Evolutionary conservation across 2,888 invertebrate species (phyloP).

Genomic region (Allygus modestus): DNA sequence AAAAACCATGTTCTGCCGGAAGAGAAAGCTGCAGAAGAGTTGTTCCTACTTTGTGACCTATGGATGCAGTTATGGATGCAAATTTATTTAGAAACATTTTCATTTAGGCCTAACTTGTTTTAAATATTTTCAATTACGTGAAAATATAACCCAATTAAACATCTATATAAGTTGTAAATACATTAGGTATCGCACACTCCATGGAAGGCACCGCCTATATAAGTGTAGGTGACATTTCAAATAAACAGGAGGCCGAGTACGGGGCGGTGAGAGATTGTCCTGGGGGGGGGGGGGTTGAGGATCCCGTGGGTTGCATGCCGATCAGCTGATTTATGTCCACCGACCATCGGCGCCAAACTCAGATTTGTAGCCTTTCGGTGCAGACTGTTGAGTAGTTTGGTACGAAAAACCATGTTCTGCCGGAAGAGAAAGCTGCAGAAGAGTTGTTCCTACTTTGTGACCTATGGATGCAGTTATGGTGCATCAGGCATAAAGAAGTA

Average conservation of each 20-base stretch:
- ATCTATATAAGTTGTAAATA: too few relatives aligned
- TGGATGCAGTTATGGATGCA: too few relatives aligned
- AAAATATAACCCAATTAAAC: too few relatives aligned
- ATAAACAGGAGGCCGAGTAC: background rate
- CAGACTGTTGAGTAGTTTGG: background rate
- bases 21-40: background rate
- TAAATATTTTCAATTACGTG: too few relatives aligned
- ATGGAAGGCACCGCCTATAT: too few relatives aligned
- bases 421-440: background rate
- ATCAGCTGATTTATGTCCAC: slow-evolving; percentile 41
- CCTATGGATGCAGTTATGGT: too few relatives aligned
- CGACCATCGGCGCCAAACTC: slow-evolving; percentile 13
- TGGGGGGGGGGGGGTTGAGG: background rate
- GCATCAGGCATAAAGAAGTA: too few relatives aligned
- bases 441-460: too few relatives aligned
- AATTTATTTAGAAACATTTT: too few relatives aligned
- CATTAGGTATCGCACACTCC: too few relatives aligned
- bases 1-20: background rate
- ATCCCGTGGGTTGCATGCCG: slow-evolving; percentile 1
- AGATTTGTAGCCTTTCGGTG: slow-evolving; percentile 25
- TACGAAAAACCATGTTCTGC: background rate
- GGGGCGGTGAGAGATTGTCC: slow-evolving; percentile 19
- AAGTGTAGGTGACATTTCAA: background rate
- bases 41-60: too few relatives aligned
- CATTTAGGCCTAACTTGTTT: too few relatives aligned